These are phyloP conservation scores for Bombus fervidus DNA, from an alignment of 1,140 invertebrate genomes.

Conservation along the genomic window DNA sequence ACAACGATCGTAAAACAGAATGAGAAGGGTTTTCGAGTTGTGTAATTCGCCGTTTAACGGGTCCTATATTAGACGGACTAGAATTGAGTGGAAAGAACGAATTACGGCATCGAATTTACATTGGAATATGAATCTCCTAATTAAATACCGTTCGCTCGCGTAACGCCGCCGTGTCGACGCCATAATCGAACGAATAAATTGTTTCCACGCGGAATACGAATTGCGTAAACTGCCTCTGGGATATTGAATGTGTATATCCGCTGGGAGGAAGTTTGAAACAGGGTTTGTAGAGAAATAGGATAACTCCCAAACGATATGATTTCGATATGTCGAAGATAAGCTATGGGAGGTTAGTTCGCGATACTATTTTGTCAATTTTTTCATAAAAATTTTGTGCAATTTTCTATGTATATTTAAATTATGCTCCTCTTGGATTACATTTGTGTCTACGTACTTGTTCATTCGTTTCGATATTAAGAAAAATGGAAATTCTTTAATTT, in stretches of 20 bases:
- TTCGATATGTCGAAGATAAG: not conserved
- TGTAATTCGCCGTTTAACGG: not conserved
- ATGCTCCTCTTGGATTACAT: too few relatives aligned
- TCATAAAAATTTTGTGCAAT: not conserved
- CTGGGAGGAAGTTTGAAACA: not conserved
- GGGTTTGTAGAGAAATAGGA: too few relatives aligned
- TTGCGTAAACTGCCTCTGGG: not conserved
- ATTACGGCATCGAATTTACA: not conserved
- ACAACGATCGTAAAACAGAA: not conserved
- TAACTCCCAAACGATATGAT: not conserved
- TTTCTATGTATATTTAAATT: not conserved
- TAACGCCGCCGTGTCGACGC: too few relatives aligned
- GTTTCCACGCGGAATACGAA: not conserved
- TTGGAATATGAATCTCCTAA: not conserved
- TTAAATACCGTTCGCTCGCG: not conserved
- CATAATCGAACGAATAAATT: not conserved
- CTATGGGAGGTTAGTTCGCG: not conserved
- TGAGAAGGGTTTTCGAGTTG: not conserved
- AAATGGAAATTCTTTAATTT: too few relatives aligned
- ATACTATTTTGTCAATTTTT: not conserved
- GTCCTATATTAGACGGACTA: not conserved
- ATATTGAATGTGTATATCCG: not conserved
- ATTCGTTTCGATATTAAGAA: too few relatives aligned
- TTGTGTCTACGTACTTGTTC: too few relatives aligned
- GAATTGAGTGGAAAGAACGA: slow-evolving; percentile 1